These are phyloP conservation scores for Gephyroberyx darwinii DNA, from an alignment of 2,797 vertebrate species.

Conservation along the genomic window DNA sequence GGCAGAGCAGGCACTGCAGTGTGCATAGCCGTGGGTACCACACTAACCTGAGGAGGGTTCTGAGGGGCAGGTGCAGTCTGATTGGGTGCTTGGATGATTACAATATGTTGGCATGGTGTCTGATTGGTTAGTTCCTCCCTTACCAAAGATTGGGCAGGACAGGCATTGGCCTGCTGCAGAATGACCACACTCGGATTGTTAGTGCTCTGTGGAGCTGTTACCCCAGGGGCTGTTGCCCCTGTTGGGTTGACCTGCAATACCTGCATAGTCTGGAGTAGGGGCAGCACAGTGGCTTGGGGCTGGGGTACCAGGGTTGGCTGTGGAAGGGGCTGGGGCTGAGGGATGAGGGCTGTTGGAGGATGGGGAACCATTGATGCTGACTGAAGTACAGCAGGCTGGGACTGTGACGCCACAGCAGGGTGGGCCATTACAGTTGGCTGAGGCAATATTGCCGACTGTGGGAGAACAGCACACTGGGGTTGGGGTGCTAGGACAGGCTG, in stretches of 20 bases:
- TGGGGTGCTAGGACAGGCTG: constrained; percentile 65
- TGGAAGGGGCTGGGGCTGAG: constrained; percentile 69
- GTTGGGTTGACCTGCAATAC: constrained; percentile 94
- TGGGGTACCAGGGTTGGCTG: constrained; percentile 76
- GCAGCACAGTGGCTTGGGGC: constrained; percentile 86
- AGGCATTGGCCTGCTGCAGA: constrained; percentile 90
- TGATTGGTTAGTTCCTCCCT: constrained; percentile 90
- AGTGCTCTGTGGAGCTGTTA: constrained; percentile 84
- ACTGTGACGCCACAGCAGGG: constrained; percentile 68
- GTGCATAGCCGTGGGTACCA: constrained; percentile 82
- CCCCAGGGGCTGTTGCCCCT: constrained; percentile 74
- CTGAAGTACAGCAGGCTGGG: constrained; percentile 75
- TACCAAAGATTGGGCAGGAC: constrained; percentile 84
- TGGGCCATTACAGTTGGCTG: constrained; percentile 73
- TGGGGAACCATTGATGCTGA: constrained; percentile 74
- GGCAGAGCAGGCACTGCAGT: constrained; percentile 80
- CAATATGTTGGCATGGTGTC: constrained; percentile 94
- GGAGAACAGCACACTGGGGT: constrained; percentile 74
- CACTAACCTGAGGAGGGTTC: constrained; percentile 83
- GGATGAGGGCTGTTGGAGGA: constrained; percentile 77
- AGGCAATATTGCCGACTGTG: constrained; percentile 72
- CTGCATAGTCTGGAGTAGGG: constrained; percentile 95
- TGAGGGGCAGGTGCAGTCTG: constrained; percentile 86
- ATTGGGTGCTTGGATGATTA: constrained; percentile 95
- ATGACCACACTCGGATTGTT: constrained; percentile 94